A percentile compares a stretch with the other conserved stretches of the same genome.
phyloP scores from a whole-genome alignment of 2,113 vertebrate species.

The Salminus brasiliensis region DNA sequence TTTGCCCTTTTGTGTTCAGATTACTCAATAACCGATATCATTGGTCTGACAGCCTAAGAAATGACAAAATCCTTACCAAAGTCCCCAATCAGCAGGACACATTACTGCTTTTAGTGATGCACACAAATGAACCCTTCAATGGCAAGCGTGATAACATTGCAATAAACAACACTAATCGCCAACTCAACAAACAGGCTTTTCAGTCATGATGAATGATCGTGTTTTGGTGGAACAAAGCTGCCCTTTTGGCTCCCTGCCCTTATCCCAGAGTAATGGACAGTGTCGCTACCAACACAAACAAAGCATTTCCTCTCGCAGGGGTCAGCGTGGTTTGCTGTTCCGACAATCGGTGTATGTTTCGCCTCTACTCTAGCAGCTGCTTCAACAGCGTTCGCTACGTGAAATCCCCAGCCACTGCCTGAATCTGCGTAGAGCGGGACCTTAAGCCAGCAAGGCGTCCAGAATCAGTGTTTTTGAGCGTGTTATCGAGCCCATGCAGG shows the following conservation, averaged over 20 bases:
- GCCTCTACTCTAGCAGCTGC: background rate
- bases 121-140: background rate
- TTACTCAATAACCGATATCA: no score
- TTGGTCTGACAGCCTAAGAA: background rate
- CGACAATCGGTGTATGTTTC: background rate
- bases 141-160: background rate
- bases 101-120: background rate
- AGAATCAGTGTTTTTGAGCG: conserved; percentile 58
- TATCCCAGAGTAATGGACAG: conserved; percentile 69
- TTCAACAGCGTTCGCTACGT: background rate
- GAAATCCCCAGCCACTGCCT: conserved; percentile 14
- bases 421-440: background rate
- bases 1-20: no score
- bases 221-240: conserved; percentile 40
- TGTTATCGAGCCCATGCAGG: conserved; percentile 55
- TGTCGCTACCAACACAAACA: conserved; percentile 69
- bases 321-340: conserved; percentile 1
- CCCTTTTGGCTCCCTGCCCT: conserved; percentile 60
- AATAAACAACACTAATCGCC: background rate
- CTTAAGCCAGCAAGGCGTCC: conserved; percentile 26
- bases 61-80: background rate
- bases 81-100: background rate
- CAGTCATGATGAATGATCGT: conserved; percentile 11
- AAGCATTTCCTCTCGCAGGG: conserved; percentile 66
- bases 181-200: conserved; percentile 13